phyloP scores from a whole-genome alignment of 2,797 vertebrate species.

The Gambelia wislizenii region DNA sequence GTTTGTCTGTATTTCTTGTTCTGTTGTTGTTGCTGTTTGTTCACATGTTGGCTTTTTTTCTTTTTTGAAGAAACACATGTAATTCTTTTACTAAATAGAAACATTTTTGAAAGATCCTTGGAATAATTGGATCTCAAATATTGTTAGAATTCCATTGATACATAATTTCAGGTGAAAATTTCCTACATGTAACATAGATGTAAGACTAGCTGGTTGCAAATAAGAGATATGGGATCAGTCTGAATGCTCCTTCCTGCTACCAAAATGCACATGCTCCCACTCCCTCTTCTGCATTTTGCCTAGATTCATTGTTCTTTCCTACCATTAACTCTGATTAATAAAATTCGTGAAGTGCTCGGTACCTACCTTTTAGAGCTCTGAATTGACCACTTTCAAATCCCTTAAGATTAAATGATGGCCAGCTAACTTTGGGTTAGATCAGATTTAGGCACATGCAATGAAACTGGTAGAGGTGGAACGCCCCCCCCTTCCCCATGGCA shows the following conservation, averaged over 20 bases:
- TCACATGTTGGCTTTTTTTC: not conserved
- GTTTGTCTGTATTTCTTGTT: constrained; percentile 19
- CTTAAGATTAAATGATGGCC: not conserved
- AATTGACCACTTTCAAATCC: not conserved
- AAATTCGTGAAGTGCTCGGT: not conserved
- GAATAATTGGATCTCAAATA: constrained; percentile 17
- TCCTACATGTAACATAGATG: not conserved
- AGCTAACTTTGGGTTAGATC: not conserved
- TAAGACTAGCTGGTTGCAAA: not conserved
- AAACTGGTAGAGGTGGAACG: not conserved
- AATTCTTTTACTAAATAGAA: not conserved
- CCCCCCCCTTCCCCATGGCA: not conserved
- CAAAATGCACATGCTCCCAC: not conserved
- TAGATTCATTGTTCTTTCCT: not conserved
- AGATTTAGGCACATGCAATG: not conserved
- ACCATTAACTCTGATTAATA: not conserved
- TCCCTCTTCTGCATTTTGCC: not conserved
- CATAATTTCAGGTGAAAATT: not conserved
- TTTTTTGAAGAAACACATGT: no score
- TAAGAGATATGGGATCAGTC: not conserved
- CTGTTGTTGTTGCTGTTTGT: constrained; percentile 24
- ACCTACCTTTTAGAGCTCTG: not conserved
- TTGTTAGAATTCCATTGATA: constrained; percentile 44
- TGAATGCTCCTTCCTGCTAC: not conserved
- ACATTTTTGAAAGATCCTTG: not conserved